A percentile compares a stretch with the other conserved stretches of the same genome.
Conservation (phyloP, 2,113 vertebrate species). For the Plectropomus leopardus region DNA sequence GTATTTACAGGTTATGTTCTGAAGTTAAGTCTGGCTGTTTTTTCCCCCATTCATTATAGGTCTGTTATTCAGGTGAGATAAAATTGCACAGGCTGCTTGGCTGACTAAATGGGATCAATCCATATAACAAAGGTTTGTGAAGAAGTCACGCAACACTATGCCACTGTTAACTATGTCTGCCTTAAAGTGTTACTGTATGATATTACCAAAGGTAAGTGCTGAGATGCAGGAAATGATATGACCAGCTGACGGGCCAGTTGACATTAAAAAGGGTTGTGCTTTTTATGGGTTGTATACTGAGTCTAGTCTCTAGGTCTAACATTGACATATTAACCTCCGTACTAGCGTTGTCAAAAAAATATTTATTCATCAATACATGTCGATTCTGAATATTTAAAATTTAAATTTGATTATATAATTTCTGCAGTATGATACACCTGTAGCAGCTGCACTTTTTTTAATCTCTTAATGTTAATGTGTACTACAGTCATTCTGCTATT, state of each 20-base stretch:
- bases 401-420: too few species aligned
- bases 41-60: not conserved
- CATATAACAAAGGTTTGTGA: not conserved
- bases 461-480: too few species aligned
- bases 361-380: too few species aligned
- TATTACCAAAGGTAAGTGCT: not conserved
- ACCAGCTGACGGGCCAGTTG: not conserved
- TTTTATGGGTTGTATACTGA: not conserved
- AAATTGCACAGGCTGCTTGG: not conserved
- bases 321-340: not conserved
- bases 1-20: not conserved
- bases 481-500: too few species aligned
- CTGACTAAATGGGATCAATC: not conserved
- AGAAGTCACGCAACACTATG: not conserved
- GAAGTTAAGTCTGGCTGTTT: too few species aligned
- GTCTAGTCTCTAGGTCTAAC: not conserved
- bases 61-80: not conserved
- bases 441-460: too few species aligned
- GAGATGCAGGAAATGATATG: not conserved
- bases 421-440: too few species aligned
- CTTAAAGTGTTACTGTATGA: not conserved
- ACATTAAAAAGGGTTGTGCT: constrained; percentile 2
- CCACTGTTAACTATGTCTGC: not conserved
- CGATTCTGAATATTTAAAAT: too few species aligned
- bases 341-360: too few species aligned